Conservation (phyloP, 2,113 vertebrate species). For the Lanius collurio region DNA sequence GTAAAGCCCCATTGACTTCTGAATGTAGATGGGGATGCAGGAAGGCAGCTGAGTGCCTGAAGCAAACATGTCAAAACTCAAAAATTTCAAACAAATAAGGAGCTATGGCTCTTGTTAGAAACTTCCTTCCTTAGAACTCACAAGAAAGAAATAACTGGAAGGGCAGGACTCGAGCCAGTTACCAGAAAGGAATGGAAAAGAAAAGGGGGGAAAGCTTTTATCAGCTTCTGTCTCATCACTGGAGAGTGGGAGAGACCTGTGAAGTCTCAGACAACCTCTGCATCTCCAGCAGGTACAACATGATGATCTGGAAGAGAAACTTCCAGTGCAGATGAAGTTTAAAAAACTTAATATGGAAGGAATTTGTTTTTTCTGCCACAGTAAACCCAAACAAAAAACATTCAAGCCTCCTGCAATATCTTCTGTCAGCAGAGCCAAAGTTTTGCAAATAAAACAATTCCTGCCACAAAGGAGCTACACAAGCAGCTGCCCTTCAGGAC, state of each 20-base stretch:
- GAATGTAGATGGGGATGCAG: background rate
- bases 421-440: background rate
- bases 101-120: background rate
- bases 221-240: background rate
- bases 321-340: background rate
- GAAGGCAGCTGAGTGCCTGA: background rate
- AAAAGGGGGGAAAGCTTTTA: background rate
- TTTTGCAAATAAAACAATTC: background rate
- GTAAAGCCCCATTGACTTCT: background rate
- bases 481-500: background rate
- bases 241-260: background rate
- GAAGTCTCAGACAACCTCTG: background rate
- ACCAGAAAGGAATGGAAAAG: background rate
- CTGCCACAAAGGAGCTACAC: background rate
- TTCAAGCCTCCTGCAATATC: background rate
- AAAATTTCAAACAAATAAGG: background rate
- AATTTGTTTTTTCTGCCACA: background rate
- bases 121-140: background rate
- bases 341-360: background rate
- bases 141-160: background rate
- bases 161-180: background rate
- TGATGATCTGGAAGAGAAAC: background rate
- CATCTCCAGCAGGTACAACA: background rate
- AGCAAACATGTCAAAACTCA: background rate
- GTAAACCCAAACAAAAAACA: background rate